These are phyloP conservation scores for Junco hyemalis DNA, from an alignment of 2,113 vertebrate species.

Conservation along the genomic window DNA sequence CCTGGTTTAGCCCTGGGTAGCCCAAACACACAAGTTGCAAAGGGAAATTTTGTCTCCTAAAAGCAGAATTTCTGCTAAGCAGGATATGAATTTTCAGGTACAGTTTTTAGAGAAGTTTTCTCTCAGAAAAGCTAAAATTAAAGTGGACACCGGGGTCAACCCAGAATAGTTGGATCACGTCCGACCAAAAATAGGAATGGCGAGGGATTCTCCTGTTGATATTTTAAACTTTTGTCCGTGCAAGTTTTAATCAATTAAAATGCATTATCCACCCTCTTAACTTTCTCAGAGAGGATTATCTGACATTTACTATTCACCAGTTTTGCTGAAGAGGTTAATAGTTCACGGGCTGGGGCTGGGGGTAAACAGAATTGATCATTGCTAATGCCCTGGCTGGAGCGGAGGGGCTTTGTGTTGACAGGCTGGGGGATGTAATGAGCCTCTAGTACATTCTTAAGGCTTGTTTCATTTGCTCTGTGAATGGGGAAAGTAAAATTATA, in stretches of 20 bases:
- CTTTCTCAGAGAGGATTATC: constrained; percentile 75
- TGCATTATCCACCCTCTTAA: constrained; percentile 68
- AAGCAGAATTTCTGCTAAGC: not conserved
- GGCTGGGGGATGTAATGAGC: constrained; percentile 80
- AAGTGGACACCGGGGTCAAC: not conserved
- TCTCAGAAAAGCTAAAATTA: not conserved
- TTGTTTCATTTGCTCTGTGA: constrained; percentile 81
- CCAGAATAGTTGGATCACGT: not conserved
- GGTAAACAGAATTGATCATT: constrained; percentile 75
- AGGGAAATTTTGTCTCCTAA: not conserved
- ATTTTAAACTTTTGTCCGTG: constrained; percentile 38
- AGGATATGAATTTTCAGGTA: not conserved
- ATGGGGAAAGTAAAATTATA: constrained; percentile 84
- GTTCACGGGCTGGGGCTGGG: constrained; percentile 76
- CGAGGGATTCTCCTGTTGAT: constrained; percentile 9
- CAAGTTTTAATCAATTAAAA: constrained; percentile 74
- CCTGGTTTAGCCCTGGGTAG: not conserved
- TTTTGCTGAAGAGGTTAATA: constrained; percentile 82
- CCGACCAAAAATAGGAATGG: not conserved
- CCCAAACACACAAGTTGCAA: not conserved
- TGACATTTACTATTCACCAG: constrained; percentile 77
- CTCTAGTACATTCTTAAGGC: constrained; percentile 80
- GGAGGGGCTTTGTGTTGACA: constrained; percentile 82
- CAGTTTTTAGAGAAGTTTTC: not conserved
- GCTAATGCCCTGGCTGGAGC: constrained; percentile 76